Base-by-base conservation (phyloP, 1,140 invertebrate species). In the Linepithema humile region DNA sequence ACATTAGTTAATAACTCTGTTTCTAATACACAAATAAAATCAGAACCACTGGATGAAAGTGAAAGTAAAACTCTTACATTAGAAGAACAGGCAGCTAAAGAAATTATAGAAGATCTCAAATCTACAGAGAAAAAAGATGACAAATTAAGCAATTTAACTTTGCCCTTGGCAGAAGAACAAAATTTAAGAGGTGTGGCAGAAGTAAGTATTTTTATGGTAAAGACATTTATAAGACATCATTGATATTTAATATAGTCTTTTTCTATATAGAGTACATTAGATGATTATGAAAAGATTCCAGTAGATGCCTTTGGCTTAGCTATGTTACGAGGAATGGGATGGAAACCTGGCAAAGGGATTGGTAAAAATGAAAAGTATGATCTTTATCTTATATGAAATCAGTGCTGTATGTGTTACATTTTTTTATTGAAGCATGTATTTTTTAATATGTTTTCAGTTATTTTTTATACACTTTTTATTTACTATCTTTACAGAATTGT, bases 301-400 rank as follows among this genome's bases (percentile, higher is more conserved):
- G 96, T 99, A 60, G 96, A 96, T 92, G 95, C 97, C 60, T 99
- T 97, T 97, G 98, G 98, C 7, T 85, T 98, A 89, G 98, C 98
- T 5, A 97, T 99, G 97, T 94, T 99, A 17, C 94, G 98, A 89
- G 98, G 98, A 45, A 99, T 99, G 98, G 98, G 98, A 0, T 99
- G 98, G 98, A 96, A 96, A 87, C 96, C 97, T 85, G 96, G 94
- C 40, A 96, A 96, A 95, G 97, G 95, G 87, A 96, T 96, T 91
- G 97, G 96, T 69, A 95, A 94, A 92, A 95, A 95, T 93, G 94
- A 94, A 86, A 95, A 95, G 95, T 96, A 91, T 60, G 90, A 45
- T 15, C 69, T 53, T 67, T 87, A 7, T 64, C 65, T 60, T 78
- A 72, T 38, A 57, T 50, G 17, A 69, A 50, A 35, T 29, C 12